Evolutionary conservation across 1,140 invertebrate genomes (phyloP), one percentile per base, ranked within the genome.

Genomic region (Drosophila melanica): DNA sequence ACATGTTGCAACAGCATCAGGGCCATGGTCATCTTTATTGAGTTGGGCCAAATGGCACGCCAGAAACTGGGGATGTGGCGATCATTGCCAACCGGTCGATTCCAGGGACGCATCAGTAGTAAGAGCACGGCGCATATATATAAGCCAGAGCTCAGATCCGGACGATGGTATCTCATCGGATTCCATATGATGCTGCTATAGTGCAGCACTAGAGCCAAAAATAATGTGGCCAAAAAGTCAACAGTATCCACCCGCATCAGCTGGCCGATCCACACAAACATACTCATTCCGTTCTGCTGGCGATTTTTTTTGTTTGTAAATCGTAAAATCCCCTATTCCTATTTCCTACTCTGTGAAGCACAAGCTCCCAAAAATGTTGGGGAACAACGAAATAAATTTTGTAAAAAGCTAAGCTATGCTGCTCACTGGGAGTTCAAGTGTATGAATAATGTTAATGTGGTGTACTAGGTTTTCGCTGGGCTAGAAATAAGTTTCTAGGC

Each of bases 1-100:
- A 71, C 51, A 57, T 65, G 60, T 11, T 71, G 68, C 35, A 71
- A 16, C 51, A 71, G 11, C 60, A 71, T n/a, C 60, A 71, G 27
- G 11, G 60, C 7, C n/a, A 65, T 0, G 9, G 35, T 39, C 39
- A 71, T 71, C 37, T 65, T 65, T 35, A 71, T 0, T 7, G 60
- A 65, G 18, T 57, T 48, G n/a, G n/a, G 37, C 44, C 33, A 57
- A 12, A 65, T 27, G 30, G 41, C 30, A 10, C 35, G 16, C 59
- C 59, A 64, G 7, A 55, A 39, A 4, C 50, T 33, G 3, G 12
- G 2, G 47, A 4, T 18, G 20, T 45, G 30, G 4, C 3, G 3
- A 3, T 8, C 23, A 1, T 33, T n/a, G 16, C 5, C 4, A 6
- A 35, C 2, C 30, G 10, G 23, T 3, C 27, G 35, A 10, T 6